Percentiles rank a stretch among this genome's conserved stretches.
These are phyloP conservation scores for Augiades crinisus DNA, from an alignment of 2,888 invertebrate species.

Conservation along the genomic window DNA sequence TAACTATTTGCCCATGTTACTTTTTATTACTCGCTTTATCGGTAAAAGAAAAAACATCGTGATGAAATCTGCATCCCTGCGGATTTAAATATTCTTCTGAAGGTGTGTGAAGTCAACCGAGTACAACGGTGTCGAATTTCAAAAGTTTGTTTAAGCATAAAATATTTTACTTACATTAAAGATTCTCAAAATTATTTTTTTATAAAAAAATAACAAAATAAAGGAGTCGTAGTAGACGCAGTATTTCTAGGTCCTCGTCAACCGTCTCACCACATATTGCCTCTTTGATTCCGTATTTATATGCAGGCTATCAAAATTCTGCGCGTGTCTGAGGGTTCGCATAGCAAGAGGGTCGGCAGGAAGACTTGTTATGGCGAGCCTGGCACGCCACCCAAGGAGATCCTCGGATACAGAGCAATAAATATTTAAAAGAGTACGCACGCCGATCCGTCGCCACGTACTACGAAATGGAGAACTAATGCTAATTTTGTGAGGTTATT, in stretches of 20 bases:
- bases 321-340: slow-evolving; percentile 50
- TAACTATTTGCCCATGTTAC: too few species aligned
- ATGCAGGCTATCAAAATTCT: slow-evolving; percentile 63
- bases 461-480: slow-evolving; percentile 3
- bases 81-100: too few species aligned
- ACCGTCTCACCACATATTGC: slow-evolving; percentile 1
- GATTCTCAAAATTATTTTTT: not conserved
- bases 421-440: slow-evolving; percentile 23
- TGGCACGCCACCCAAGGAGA: slow-evolving; percentile 58
- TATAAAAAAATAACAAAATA: too few species aligned
- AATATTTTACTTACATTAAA: too few species aligned
- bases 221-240: too few species aligned
- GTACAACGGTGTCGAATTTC: too few species aligned
- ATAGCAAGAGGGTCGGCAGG: slow-evolving; percentile 47
- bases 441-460: slow-evolving; percentile 1
- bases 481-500: slow-evolving; percentile 1
- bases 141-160: too few species aligned
- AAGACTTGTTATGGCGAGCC: slow-evolving; percentile 64
- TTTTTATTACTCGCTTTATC: too few species aligned
- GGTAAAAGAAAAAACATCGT: too few species aligned
- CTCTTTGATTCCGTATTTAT: slow-evolving; percentile 30
- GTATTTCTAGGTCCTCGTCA: slow-evolving; percentile 1
- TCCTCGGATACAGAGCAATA: slow-evolving; percentile 25
- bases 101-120: too few species aligned
- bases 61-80: too few species aligned